These are phyloP conservation scores for Cotesia glomerata DNA, from an alignment of 1,140 invertebrate genomes.

Conservation along the genomic window DNA sequence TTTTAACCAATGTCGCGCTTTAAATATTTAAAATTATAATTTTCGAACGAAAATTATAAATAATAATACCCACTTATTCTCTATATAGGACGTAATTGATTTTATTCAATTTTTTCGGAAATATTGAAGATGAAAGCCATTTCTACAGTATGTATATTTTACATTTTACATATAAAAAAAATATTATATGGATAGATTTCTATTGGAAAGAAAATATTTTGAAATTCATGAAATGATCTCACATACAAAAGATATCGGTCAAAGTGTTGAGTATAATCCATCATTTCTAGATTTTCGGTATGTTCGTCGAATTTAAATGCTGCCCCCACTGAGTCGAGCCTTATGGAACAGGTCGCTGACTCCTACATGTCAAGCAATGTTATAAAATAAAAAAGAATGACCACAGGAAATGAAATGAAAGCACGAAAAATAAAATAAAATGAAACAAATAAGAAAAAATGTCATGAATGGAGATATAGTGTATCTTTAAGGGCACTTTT, in stretches of 20 bases:
- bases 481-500: no score
- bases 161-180: no score
- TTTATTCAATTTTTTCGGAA: no score
- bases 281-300: constrained; percentile 19
- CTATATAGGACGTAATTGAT: no score
- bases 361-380: constrained; percentile 12
- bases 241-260: constrained; percentile 3
- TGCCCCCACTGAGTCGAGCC: constrained; percentile 15
- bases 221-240: background rate
- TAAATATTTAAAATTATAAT: no score
- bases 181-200: background rate
- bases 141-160: no score
- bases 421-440: constrained; percentile 18
- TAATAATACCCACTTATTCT: no score
- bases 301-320: constrained; percentile 36
- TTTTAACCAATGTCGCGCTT: no score
- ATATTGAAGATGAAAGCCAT: no score
- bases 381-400: constrained; percentile 11
- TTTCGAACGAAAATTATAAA: no score
- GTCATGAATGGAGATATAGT: constrained; percentile 43
- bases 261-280: background rate
- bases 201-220: background rate
- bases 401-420: constrained; percentile 31
- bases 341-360: constrained; percentile 38
- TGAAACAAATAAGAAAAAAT: background rate